A percentile compares a stretch with the other conserved stretches of the same genome.
These are phyloP conservation scores for Isotomurus palustris DNA, from an alignment of 2,888 invertebrate species.

Conservation along the genomic window DNA sequence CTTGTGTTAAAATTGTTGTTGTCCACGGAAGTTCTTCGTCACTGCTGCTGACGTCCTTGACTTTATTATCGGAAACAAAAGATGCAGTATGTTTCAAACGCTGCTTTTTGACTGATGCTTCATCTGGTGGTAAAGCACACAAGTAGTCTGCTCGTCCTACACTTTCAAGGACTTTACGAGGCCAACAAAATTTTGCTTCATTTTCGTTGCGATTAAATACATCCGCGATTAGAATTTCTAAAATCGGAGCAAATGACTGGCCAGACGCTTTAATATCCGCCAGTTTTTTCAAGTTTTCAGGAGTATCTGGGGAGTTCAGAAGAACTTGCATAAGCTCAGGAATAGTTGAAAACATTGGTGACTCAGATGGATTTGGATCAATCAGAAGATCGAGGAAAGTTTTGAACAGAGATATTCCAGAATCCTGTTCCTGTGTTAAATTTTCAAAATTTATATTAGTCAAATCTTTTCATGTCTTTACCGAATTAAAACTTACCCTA, in stretches of 20 bases:
- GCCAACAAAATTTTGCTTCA: constrained; percentile 37
- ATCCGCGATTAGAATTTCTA: constrained; percentile 42
- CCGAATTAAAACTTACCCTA: neutral
- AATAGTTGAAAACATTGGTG: constrained; percentile 28
- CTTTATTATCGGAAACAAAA: too few relatives aligned
- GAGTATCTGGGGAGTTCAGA: constrained; percentile 33
- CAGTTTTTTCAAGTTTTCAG: constrained; percentile 28
- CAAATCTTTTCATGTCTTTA: too few relatives aligned
- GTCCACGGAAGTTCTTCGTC: constrained; percentile 38
- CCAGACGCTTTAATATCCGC: constrained; percentile 25
- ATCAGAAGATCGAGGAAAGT: constrained; percentile 15
- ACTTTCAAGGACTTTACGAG: constrained; percentile 30
- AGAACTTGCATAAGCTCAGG: constrained; percentile 41
- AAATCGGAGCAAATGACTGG: constrained; percentile 36
- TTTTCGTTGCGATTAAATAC: constrained; percentile 37
- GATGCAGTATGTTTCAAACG: constrained; percentile 29
- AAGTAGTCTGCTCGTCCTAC: constrained; percentile 40
- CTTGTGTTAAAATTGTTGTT: too few relatives aligned
- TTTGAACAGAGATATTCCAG: neutral
- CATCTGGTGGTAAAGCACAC: constrained; percentile 27
- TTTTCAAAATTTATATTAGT: neutral
- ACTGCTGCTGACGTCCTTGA: too few relatives aligned
- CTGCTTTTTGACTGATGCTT: constrained; percentile 26
- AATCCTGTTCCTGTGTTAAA: neutral
- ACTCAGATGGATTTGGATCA: constrained; percentile 1